Evolutionary conservation across 2,113 vertebrate genomes (phyloP).

Genomic region (Microcebus ravelobensis): DNA sequence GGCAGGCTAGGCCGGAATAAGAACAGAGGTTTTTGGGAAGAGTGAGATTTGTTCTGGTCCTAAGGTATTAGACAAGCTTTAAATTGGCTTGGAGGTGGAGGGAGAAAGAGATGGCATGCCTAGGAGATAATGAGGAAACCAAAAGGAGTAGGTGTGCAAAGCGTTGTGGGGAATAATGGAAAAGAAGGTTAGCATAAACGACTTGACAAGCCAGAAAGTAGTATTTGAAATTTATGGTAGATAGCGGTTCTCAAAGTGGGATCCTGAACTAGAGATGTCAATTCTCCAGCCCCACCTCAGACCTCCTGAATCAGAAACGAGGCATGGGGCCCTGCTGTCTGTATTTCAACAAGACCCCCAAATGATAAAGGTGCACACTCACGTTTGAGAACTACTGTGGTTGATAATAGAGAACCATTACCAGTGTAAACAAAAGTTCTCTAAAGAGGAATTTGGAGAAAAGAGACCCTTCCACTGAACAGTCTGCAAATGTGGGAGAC

Average conservation of each 20-base stretch:
- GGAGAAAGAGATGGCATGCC: too few species aligned
- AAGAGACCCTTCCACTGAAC: too few species aligned
- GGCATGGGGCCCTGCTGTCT: background rate
- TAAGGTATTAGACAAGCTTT: background rate
- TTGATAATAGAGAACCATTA: background rate
- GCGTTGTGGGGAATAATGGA: background rate
- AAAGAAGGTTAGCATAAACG: background rate
- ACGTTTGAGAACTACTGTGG: background rate
- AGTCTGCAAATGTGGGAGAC: too few species aligned
- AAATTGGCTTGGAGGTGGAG: background rate
- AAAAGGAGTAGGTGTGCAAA: background rate
- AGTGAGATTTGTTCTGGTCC: background rate
- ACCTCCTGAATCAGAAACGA: background rate
- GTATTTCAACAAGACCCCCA: background rate
- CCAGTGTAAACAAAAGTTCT: too few species aligned
- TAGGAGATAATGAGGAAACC: background rate
- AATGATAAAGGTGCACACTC: background rate
- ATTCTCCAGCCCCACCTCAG: background rate
- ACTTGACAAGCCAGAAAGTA: background rate
- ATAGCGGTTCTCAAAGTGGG: background rate
- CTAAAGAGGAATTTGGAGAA: too few species aligned
- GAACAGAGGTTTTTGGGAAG: background rate
- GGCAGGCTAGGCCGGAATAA: background rate
- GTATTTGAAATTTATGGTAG: background rate
- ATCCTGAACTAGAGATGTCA: background rate